Percentiles rank a stretch among this genome's conserved stretches.
Conservation (phyloP, 2,888 invertebrate genomes). For the Cryptocheilus praepositus region DNA sequence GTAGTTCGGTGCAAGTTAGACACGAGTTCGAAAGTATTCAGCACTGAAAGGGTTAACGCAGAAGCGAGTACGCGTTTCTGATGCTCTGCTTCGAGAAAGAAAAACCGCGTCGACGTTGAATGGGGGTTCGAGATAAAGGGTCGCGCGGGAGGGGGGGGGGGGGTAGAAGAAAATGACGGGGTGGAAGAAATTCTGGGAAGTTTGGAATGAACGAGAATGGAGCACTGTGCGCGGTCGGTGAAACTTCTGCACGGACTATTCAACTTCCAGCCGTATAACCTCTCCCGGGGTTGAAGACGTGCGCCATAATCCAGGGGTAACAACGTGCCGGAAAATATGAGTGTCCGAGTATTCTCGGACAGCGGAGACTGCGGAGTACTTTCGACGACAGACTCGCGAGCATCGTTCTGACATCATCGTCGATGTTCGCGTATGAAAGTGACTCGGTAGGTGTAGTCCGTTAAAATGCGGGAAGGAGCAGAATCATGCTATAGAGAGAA, state of each 20-base stretch:
- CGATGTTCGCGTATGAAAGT: too few relatives aligned
- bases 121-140: not conserved
- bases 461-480: too few relatives aligned
- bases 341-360: not conserved
- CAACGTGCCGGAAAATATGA: conserved; percentile 53
- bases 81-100: conserved; percentile 16
- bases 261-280: conserved; percentile 55
- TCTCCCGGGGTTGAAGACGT: conserved; percentile 50
- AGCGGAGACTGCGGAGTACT: too few relatives aligned
- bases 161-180: conserved; percentile 8
- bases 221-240: conserved; percentile 36
- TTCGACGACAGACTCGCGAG: too few relatives aligned
- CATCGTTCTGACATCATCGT: too few relatives aligned
- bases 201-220: conserved; percentile 57
- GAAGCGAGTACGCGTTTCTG: conserved; percentile 36
- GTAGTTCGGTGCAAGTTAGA: too few relatives aligned
- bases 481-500: too few relatives aligned
- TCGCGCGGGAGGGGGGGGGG: not conserved
- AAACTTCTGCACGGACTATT: conserved; percentile 56
- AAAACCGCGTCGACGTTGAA: too few relatives aligned
- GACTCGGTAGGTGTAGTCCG: too few relatives aligned
- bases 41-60: too few relatives aligned
- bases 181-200: conserved; percentile 51
- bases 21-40: too few relatives aligned
- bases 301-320: conserved; percentile 54